Conservation (phyloP, 2,113 vertebrate genomes). For the Carassius auratus region DNA sequence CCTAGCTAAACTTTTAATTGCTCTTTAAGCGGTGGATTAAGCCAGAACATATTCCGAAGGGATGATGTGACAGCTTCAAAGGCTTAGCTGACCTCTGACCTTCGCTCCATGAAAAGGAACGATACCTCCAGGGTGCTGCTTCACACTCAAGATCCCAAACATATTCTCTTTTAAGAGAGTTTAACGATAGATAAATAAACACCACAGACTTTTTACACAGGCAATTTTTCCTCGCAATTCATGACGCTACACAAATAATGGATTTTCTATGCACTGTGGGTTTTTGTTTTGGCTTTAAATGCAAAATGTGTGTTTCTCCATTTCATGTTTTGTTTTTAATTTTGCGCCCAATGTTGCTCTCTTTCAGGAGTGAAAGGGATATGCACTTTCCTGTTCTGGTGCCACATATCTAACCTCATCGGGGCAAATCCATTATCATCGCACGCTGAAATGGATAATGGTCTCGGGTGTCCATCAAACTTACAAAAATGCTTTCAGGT, state of each 20-base stretch:
- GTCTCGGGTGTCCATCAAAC: slow-evolving; percentile 20
- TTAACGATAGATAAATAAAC: slow-evolving; percentile 1
- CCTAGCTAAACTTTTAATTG: slow-evolving; percentile 79
- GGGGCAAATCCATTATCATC: slow-evolving; percentile 38
- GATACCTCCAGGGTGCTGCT: slow-evolving; percentile 27
- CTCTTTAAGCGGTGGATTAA: slow-evolving; percentile 79
- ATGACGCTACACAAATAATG: neutral
- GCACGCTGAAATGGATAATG: slow-evolving; percentile 40
- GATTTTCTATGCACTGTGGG: slow-evolving; percentile 1
- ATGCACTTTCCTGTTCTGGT: slow-evolving; percentile 38
- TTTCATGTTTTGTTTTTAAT: neutral
- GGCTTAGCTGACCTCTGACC: slow-evolving; percentile 71
- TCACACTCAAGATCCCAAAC: neutral
- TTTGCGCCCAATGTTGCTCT: neutral
- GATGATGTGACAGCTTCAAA: slow-evolving; percentile 69
- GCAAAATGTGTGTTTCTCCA: neutral
- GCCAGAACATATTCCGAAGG: slow-evolving; percentile 69
- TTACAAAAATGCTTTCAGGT: slow-evolving; percentile 37
- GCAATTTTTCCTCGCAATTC: neutral
- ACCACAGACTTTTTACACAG: neutral
- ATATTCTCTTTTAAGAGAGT: neutral
- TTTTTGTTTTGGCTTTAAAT: neutral
- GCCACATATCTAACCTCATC: slow-evolving; percentile 43
- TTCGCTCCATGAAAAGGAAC: slow-evolving; percentile 65
- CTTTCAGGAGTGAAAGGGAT: slow-evolving; percentile 11